Evolutionary conservation across 1,140 invertebrate species (phyloP).

Genomic region (Ganaspis sp.): DNA sequence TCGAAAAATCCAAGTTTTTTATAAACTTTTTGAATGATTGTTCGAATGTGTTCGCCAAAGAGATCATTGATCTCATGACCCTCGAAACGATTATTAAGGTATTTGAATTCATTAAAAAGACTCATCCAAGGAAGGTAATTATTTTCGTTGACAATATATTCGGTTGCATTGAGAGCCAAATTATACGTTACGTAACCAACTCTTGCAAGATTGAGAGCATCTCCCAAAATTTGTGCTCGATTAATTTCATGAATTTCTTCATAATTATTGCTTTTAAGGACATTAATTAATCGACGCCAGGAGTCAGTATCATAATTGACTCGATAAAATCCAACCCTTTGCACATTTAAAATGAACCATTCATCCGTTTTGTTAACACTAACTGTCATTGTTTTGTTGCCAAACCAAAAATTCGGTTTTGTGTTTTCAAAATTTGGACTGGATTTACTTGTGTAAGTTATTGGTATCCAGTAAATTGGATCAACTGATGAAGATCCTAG

Average conservation of each 20-base stretch:
- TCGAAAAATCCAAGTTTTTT: background rate
- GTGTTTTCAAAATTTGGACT: slow-evolving; percentile 77
- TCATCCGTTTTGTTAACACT: slow-evolving; percentile 64
- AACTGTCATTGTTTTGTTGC: slow-evolving; percentile 50
- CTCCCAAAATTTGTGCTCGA: slow-evolving; percentile 80
- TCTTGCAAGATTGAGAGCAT: slow-evolving; percentile 80
- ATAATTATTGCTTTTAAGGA: slow-evolving; percentile 70
- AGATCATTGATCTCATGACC: slow-evolving; percentile 65
- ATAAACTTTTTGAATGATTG: background rate
- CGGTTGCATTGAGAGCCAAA: slow-evolving; percentile 78
- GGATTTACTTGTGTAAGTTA: slow-evolving; percentile 77
- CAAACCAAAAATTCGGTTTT: slow-evolving; percentile 74
- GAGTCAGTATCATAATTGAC: slow-evolving; percentile 79
- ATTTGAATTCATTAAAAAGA: slow-evolving; percentile 69
- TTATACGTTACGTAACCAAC: slow-evolving; percentile 82
- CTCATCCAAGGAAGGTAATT: slow-evolving; percentile 77
- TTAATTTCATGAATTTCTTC: slow-evolving; percentile 77
- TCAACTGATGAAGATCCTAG: slow-evolving; percentile 58
- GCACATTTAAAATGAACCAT: slow-evolving; percentile 84
- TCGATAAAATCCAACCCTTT: slow-evolving; percentile 82
- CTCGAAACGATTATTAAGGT: slow-evolving; percentile 71
- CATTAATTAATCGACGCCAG: slow-evolving; percentile 75
- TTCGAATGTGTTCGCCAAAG: slow-evolving; percentile 36
- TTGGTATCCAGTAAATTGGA: slow-evolving; percentile 79
- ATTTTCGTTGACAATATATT: slow-evolving; percentile 76